A percentile compares a stretch with the other conserved stretches of the same genome.
Conservation (phyloP, 64 coral and sea anemone genomes). For the Astreopora myriophthalma region DNA sequence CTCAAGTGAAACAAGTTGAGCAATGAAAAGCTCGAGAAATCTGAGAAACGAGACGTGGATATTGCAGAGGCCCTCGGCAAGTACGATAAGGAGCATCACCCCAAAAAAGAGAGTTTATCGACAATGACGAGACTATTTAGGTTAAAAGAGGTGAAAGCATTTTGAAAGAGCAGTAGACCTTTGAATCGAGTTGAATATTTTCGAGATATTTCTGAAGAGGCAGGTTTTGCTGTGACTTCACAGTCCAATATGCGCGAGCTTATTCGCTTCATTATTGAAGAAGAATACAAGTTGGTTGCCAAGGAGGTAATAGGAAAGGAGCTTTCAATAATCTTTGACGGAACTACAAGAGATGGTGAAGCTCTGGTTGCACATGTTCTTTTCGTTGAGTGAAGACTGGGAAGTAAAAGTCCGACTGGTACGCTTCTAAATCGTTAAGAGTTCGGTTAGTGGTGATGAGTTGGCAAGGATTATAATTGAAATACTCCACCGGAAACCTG, state of each 20-base stretch:
- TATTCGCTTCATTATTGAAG: conserved; percentile 34
- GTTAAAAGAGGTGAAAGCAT: conserved; percentile 50
- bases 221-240: conserved; percentile 26
- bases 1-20: conserved; percentile 23
- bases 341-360: conserved; percentile 65
- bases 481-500: neutral
- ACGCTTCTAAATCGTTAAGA: conserved; percentile 1
- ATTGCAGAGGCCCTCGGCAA: conserved; percentile 16
- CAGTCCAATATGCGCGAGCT: conserved; percentile 33
- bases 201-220: conserved; percentile 52
- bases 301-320: conserved; percentile 21
- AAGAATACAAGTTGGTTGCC: conserved; percentile 5
- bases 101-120: conserved; percentile 23
- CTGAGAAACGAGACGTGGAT: neutral
- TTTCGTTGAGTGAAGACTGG: neutral
- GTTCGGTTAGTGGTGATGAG: conserved; percentile 43
- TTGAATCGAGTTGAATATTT: conserved; percentile 42
- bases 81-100: conserved; percentile 23
- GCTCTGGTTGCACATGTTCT: conserved; percentile 19
- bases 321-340: conserved; percentile 51
- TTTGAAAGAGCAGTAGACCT: conserved; percentile 35
- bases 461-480: conserved; percentile 46
- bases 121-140: conserved; percentile 1
- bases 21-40: conserved; percentile 18
- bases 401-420: conserved; percentile 30